Base-by-base conservation (phyloP, 2,797 vertebrate species). In the Acrossocheilus fasciatus region DNA sequence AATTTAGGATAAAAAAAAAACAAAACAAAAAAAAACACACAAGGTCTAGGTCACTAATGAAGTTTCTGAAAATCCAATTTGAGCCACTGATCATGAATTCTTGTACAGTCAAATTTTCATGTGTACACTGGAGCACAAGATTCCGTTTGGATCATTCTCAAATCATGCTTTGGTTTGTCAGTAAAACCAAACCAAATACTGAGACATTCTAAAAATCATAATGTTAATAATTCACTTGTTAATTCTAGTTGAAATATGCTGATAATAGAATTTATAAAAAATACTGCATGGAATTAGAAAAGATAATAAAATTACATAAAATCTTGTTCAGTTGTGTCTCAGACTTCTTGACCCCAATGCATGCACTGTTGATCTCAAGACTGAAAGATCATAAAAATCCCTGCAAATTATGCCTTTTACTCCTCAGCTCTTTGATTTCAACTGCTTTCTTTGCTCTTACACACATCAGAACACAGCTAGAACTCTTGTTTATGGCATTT, bases 401-500 rank as follows among this genome's bases (percentile, higher is more conserved):
- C 39, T n/a, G 17, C 70, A 76, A 83, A 66, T 83, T 18, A 47
- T 62, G 18, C 6, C 54, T 84, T 54, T 74, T n/a, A 4, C 17
- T 57, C 39, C 52, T 36, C 6, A 41, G 73, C 23, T 47, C 7
- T 74, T 3, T 39, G 45, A 68, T 84, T 84, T 52, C 7, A 50
- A 39, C 73, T 26, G 43, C 20, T 69, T 41, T 83, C 41, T 30
- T 62, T 62, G 23, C 69, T 6, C 54, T 62, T 17, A 68, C 45
- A 54, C 66, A 70, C 64, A 82, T 39, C 47, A 39, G 8, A 70
- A 70, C 45, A 47, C 17, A 62, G 6, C 59, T 26, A 77, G 30
- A 84, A 78, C 34, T 78, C 74, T 30, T 52, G 47, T 85, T 54
- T 43, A 84, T 45, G 62, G 43, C 75, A 85, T 79, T 69, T 79